Evolutionary conservation across 2,113 vertebrate genomes (phyloP).

Genomic region (Jacana jacana): DNA sequence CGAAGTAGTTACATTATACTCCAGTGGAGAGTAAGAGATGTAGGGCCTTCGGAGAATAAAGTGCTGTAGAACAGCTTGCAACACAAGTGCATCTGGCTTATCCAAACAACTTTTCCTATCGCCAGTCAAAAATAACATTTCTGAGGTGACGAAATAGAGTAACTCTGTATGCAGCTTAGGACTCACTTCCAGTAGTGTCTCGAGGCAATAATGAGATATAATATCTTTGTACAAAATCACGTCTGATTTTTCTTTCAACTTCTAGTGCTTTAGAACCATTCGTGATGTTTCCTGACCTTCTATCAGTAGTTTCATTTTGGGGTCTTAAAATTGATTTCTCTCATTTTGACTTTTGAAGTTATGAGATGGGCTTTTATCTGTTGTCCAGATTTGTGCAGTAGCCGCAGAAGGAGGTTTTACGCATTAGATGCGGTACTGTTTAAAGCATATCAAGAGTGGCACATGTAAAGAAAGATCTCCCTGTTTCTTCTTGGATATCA

Average conservation of each 20-base stretch:
- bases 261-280: conserved; percentile 27
- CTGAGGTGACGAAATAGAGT: neutral
- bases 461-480: neutral
- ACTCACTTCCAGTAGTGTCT: neutral
- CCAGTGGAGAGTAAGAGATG: neutral
- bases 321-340: conserved; percentile 23
- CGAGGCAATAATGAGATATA: neutral
- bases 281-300: conserved; percentile 38
- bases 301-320: conserved; percentile 27
- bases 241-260: conserved; percentile 42
- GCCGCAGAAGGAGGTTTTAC: conserved; percentile 2
- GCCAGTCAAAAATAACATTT: conserved; percentile 1
- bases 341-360: conserved; percentile 49
- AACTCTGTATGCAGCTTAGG: conserved; percentile 7
- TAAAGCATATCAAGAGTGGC: conserved; percentile 12
- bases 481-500: conserved; percentile 1
- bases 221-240: conserved; percentile 40
- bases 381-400: conserved; percentile 32
- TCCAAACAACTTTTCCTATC: neutral
- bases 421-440: neutral
- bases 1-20: neutral
- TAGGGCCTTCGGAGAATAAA: neutral
- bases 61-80: neutral
- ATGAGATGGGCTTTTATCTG: conserved; percentile 36
- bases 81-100: neutral